Conservation (phyloP, 2,113 vertebrate species). For the Taurulus bubalis region DNA sequence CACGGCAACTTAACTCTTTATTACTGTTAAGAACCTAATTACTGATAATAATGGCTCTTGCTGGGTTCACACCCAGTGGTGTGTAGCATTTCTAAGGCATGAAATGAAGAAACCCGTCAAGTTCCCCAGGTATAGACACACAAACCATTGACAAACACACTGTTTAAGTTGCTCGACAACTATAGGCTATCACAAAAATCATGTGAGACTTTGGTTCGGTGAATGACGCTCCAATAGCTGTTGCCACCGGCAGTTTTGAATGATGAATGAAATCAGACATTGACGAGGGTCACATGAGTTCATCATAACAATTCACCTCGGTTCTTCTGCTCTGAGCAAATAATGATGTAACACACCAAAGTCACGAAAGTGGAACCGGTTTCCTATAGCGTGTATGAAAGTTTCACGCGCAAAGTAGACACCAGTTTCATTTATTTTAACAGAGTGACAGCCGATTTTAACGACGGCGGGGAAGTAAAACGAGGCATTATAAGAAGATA, state of each 20-base stretch:
- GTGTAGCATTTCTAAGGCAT: too few species aligned
- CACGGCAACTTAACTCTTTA: neutral
- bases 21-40: neutral
- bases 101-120: too few species aligned
- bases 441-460: fast-evolving
- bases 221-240: neutral
- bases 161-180: too few species aligned
- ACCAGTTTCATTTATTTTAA: too few species aligned
- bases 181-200: neutral
- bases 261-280: neutral
- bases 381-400: neutral
- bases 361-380: neutral
- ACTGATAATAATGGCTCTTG: neutral
- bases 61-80: neutral
- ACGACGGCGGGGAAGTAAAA: neutral
- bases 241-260: neutral
- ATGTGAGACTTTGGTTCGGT: neutral
- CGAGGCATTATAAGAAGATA: fast-evolving
- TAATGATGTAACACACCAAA: conserved; percentile 9
- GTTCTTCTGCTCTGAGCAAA: neutral
- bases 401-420: neutral
- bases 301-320: neutral
- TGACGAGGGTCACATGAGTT: conserved; percentile 3
- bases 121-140: neutral
- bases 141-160: neutral